Base-by-base conservation (phyloP, 2,888 invertebrate genomes). In the Tetragonisca angustula region DNA sequence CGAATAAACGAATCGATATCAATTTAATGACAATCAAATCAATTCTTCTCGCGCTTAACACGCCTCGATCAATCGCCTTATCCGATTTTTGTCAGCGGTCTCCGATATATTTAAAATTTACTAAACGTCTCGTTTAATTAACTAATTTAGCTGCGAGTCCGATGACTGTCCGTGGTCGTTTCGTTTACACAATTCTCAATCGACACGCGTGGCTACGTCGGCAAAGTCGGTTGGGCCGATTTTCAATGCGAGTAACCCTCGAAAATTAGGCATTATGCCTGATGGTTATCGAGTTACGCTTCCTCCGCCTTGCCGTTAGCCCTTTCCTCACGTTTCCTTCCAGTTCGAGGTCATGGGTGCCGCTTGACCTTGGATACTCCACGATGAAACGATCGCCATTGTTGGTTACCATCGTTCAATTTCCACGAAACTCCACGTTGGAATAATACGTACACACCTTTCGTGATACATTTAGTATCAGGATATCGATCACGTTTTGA, bases 271-370 rank as follows among this genome's bases (percentile, higher is more conserved):
- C 19, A 69, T 43, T 49, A 61, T 70, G 6, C 24, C 64, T 6
- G 61, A 79, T 67, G 32, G 65, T 75, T 74, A 85, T 83, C 85
- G 80, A 62, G 72, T 86, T 82, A 86, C 82, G 21, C 68, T 79
- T 61, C 65, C 65, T 81, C n/a, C 49, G 32, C 3, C 50, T 21
- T 59, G 43, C 75, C 75, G 77, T 85, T 78, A 79, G 19, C 82
- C 77, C 83, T 86, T 83, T 85, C 56, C 73, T 27, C 61, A 27
- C 61, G 36, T 65, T 83, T 70, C 36, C 9, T 83, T 70, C 71
- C 77, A 59, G 15, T 71, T 59, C 24, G 78, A 83, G 86, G 86
- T 83, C 83, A 83, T 80, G 85, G 80, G 86, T 85, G 65, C 59
- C 27, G 77, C 32, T 78, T 80, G 83, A 86, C 83, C 86, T 86